Conservation (phyloP, 2,888 invertebrate species). For the Platypus cylindrus region DNA sequence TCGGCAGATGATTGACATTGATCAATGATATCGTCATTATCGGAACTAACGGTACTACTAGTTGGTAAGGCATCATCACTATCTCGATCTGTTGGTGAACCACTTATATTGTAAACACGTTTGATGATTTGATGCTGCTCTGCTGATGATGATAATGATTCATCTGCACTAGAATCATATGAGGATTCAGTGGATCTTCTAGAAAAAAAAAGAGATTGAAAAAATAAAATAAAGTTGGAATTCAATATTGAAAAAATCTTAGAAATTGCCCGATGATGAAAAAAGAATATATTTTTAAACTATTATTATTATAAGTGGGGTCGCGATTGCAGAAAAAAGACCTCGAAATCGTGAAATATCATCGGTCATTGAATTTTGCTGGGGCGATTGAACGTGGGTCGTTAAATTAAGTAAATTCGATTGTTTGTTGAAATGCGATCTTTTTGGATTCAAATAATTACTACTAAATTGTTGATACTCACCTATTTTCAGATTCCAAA, state of each 20-base stretch:
- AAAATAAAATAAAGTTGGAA: too few relatives aligned
- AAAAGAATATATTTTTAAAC: too few relatives aligned
- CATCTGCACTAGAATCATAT: slow-evolving; percentile 26
- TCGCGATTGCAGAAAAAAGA: background rate
- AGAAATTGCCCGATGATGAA: too few relatives aligned
- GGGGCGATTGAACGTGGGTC: too few relatives aligned
- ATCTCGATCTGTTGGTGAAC: slow-evolving; percentile 23
- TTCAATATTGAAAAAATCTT: background rate
- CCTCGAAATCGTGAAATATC: background rate
- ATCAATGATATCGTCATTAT: slow-evolving; percentile 22
- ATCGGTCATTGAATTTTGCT: too few relatives aligned
- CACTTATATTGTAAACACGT: slow-evolving; percentile 30
- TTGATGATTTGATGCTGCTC: too few relatives aligned
- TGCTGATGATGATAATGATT: slow-evolving; percentile 33
- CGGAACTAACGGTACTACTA: slow-evolving; percentile 30
- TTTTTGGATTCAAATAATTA: too few relatives aligned
- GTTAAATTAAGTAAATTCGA: too few relatives aligned
- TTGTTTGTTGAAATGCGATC: too few relatives aligned
- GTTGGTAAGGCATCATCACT: slow-evolving; percentile 31
- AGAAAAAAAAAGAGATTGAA: background rate
- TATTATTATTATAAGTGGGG: too few relatives aligned
- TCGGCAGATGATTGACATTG: slow-evolving; percentile 17
- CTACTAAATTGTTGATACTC: slow-evolving; percentile 5
- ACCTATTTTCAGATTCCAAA: slow-evolving; percentile 42
- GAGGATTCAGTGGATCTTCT: slow-evolving; percentile 8